Conservation (phyloP, 2,113 vertebrate species). For the Oryzias celebensis region DNA sequence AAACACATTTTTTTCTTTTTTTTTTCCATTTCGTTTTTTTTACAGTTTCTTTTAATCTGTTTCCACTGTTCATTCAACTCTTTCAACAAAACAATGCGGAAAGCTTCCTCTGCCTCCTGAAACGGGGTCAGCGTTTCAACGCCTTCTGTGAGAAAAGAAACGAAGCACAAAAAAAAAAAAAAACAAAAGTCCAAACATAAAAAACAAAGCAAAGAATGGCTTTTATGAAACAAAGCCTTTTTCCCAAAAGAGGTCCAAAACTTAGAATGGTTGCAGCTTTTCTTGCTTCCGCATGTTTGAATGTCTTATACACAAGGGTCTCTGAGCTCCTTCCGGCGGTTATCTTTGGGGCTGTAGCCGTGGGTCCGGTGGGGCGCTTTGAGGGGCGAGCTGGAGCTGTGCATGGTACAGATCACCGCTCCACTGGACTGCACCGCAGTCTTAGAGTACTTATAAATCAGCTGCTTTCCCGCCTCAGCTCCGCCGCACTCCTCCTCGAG, state of each 20-base stretch:
- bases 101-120: conserved; percentile 73
- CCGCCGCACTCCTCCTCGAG: conserved; percentile 69
- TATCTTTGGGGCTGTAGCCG: conserved; percentile 88
- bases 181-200: conserved; percentile 59
- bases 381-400: conserved; percentile 76
- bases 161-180: conserved; percentile 32
- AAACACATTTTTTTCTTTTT: conserved; percentile 79
- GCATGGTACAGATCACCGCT: conserved; percentile 78
- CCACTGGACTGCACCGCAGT: conserved; percentile 81
- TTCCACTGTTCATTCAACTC: conserved; percentile 62
- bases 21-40: conserved; percentile 20
- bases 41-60: conserved; percentile 50
- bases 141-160: conserved; percentile 83
- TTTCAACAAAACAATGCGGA: conserved; percentile 64
- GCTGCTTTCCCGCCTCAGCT: conserved; percentile 85
- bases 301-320: conserved; percentile 76
- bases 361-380: conserved; percentile 85
- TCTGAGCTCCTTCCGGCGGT: conserved; percentile 84
- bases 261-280: conserved; percentile 51
- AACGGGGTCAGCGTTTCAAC: conserved; percentile 57
- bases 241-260: conserved; percentile 54
- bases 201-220: conserved; percentile 59
- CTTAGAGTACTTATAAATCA: conserved; percentile 83
- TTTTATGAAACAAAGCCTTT: conserved; percentile 63
- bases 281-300: conserved; percentile 33